A percentile compares a stretch with the other conserved stretches of the same genome.
These are phyloP conservation scores for Aphis gossypii DNA, from an alignment of 1,140 invertebrate species.

Conservation along the genomic window DNA sequence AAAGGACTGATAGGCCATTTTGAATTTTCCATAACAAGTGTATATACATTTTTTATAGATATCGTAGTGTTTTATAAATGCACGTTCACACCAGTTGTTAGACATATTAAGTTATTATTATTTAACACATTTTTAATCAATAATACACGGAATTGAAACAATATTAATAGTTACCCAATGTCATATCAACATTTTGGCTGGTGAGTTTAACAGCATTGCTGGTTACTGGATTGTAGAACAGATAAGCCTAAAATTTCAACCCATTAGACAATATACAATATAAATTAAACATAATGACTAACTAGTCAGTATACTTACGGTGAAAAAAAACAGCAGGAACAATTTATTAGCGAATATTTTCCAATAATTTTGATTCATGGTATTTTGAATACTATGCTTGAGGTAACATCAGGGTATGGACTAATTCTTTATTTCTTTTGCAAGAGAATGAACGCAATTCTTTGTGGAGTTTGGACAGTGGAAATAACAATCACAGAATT, in stretches of 20 bases:
- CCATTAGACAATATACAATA: background rate
- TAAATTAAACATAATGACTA: background rate
- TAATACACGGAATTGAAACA: background rate
- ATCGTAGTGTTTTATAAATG: background rate
- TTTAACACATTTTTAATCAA: background rate
- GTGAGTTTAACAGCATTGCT: constrained; percentile 79
- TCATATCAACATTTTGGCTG: constrained; percentile 80
- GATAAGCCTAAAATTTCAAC: background rate
- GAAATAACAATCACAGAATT: background rate
- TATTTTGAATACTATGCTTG: background rate
- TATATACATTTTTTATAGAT: background rate
- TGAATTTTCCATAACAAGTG: background rate
- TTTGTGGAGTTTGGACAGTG: background rate
- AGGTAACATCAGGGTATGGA: constrained; percentile 14
- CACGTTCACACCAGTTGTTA: background rate
- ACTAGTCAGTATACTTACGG: background rate
- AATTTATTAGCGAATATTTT: background rate
- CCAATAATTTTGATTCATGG: constrained; percentile 42
- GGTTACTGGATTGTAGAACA: constrained; percentile 1
- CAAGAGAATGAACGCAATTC: background rate
- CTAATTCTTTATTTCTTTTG: background rate
- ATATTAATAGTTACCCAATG: constrained; percentile 73
- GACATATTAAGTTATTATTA: background rate
- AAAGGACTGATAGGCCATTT: background rate
- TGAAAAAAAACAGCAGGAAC: background rate